Percentiles rank a stretch among this genome's conserved stretches.
Conservation (phyloP, 2,113 vertebrate genomes). For the Microcebus jonahi region DNA sequence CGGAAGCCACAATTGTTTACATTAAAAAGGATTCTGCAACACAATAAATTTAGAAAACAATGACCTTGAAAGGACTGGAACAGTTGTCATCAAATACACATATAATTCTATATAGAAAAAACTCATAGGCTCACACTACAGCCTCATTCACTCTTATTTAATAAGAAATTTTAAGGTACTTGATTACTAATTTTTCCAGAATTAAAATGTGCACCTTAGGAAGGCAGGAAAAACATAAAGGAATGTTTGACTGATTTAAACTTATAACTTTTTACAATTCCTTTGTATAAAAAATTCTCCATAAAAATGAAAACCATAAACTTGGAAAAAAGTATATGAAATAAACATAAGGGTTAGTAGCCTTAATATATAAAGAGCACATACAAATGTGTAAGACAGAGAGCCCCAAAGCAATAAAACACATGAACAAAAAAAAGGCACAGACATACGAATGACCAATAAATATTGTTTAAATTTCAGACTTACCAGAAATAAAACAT, state of each 20-base stretch:
- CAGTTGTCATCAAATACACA: background rate
- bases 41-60: slow-evolving; percentile 8
- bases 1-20: background rate
- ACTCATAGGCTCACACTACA: background rate
- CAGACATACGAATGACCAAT: background rate
- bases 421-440: background rate
- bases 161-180: background rate
- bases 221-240: background rate
- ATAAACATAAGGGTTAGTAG: background rate
- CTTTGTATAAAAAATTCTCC: background rate
- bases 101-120: background rate
- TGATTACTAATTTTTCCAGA: background rate
- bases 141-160: background rate
- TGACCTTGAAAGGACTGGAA: background rate
- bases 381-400: background rate
- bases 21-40: background rate
- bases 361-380: background rate
- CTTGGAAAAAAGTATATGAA: background rate
- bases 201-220: background rate
- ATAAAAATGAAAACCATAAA: slow-evolving; percentile 7
- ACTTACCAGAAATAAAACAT: background rate
- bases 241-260: background rate
- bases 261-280: background rate
- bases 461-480: slow-evolving; percentile 1
- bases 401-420: background rate